Percentiles rank a stretch among this genome's conserved stretches.
phyloP scores from a whole-genome alignment of 2,888 invertebrate species.

The Drosophila hamatofila region DNA sequence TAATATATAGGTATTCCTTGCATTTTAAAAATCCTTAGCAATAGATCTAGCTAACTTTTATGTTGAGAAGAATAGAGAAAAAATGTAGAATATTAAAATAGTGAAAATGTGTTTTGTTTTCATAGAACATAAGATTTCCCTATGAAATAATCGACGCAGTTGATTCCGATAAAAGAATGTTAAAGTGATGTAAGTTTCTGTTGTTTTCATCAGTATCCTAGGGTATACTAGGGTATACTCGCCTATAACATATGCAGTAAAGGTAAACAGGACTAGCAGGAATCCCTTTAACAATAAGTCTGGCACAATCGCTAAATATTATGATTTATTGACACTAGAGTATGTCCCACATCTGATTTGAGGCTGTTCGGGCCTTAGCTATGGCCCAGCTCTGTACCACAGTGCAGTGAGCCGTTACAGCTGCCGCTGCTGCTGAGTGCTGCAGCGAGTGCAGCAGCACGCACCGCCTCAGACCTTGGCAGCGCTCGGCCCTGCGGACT shows the following conservation, averaged over 20 bases:
- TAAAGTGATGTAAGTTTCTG: too few species aligned
- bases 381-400: conserved; percentile 8
- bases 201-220: too few species aligned
- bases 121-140: too few species aligned
- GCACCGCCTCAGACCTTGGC: conserved; percentile 29
- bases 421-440: conserved; percentile 31
- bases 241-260: neutral
- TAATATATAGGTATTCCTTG: neutral
- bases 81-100: too few species aligned
- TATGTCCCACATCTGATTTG: neutral
- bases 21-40: neutral
- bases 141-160: too few species aligned
- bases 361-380: neutral
- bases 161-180: too few species aligned
- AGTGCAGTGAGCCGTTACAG: conserved; percentile 17
- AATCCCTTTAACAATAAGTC: too few species aligned
- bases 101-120: too few species aligned
- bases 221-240: neutral
- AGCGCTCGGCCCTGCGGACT: conserved; percentile 4
- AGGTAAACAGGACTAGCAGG: too few species aligned
- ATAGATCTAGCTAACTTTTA: neutral
- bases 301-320: neutral
- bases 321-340: neutral
- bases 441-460: conserved; percentile 48
- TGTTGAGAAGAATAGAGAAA: too few species aligned